phyloP scores from a whole-genome alignment of 1,140 invertebrate genomes.

The Tribolium castaneum region DNA sequence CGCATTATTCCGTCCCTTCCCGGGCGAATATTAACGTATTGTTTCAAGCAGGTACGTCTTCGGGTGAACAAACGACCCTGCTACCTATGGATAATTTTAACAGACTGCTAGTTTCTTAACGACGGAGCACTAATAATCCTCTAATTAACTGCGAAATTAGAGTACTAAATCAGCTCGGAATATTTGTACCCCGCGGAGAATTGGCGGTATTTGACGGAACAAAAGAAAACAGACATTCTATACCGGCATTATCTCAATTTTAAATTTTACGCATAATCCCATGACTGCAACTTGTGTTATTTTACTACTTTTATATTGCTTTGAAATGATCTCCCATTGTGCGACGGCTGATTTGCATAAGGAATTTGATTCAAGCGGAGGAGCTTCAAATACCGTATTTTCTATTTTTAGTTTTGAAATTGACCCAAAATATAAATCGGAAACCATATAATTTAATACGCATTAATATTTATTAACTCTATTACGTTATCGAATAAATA shows the following conservation, averaged over 20 bases:
- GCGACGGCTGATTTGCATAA: neutral
- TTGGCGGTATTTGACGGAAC: neutral
- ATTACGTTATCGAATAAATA: no score
- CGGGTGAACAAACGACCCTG: neutral
- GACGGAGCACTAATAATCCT: slow-evolving; percentile 8
- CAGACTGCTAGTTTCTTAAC: slow-evolving; percentile 19
- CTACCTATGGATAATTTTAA: slow-evolving; percentile 27
- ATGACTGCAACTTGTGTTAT: neutral
- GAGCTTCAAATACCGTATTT: no score
- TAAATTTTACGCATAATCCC: neutral
- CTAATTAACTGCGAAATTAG: slow-evolving; percentile 24
- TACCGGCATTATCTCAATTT: neutral
- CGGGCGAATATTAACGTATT: slow-evolving; percentile 24
- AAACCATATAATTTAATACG: no score
- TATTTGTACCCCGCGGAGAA: neutral
- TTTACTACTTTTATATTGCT: neutral
- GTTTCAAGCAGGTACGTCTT: slow-evolving; percentile 24
- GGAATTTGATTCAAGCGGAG: neutral
- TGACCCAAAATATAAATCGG: no score
- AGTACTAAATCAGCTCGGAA: slow-evolving; percentile 16
- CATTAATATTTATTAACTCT: no score
- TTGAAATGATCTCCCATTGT: neutral
- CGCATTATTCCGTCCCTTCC: slow-evolving; percentile 21
- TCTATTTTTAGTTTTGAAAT: no score
- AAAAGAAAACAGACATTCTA: neutral